Evolutionary conservation across 2,797 vertebrate species (phyloP).

Genomic region (Gorsachius magnificus): DNA sequence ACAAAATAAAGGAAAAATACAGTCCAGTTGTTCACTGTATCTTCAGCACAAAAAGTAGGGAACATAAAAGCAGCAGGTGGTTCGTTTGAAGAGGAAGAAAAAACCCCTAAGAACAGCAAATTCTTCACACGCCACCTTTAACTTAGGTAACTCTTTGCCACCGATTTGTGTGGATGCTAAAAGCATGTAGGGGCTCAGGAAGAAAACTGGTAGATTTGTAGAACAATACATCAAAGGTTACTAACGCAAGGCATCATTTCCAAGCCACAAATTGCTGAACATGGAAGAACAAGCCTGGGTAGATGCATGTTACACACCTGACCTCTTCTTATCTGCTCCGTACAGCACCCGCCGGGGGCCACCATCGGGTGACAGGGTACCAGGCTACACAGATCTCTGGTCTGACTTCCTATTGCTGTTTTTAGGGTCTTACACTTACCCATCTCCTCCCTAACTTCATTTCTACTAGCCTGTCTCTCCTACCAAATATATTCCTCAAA

Average conservation of each 20-base stretch:
- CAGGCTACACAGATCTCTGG: neutral
- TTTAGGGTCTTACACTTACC: neutral
- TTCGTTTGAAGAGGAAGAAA: neutral
- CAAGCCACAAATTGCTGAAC: neutral
- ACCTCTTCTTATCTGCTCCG: neutral
- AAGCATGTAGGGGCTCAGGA: neutral
- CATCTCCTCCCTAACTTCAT: neutral
- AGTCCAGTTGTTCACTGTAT: neutral
- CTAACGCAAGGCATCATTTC: neutral
- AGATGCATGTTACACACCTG: neutral
- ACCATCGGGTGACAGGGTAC: no score
- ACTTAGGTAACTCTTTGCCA: accelerated
- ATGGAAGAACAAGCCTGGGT: neutral
- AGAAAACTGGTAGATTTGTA: neutral
- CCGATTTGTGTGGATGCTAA: neutral
- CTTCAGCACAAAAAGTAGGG: neutral
- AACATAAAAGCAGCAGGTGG: neutral
- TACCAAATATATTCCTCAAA: neutral
- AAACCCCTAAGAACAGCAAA: neutral
- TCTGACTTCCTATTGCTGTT: neutral
- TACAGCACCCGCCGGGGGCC: no score
- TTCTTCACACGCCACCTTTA: neutral
- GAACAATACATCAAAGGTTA: neutral
- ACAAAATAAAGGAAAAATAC: neutral
- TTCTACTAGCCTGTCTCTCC: neutral